Percentiles rank a stretch among this genome's conserved stretches.
Evolutionary conservation across 2,113 vertebrate species (phyloP).

Genomic region (Platichthys flesus): DNA sequence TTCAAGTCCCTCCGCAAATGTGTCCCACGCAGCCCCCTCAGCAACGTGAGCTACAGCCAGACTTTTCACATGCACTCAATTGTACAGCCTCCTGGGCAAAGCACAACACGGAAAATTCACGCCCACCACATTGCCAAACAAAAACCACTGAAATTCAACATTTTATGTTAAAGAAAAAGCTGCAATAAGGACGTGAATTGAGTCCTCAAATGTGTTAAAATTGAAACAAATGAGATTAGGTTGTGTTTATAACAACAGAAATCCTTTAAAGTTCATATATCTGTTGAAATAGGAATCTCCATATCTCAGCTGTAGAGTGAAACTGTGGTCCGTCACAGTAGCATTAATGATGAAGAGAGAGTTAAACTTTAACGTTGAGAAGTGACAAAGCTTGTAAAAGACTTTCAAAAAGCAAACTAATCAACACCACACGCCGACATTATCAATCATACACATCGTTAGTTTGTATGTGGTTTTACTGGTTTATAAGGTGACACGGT

Average conservation of each 20-base stretch:
- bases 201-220: too few species aligned
- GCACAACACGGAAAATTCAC: conserved; percentile 35
- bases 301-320: neutral
- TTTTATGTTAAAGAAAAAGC: neutral
- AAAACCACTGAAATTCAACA: neutral
- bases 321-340: conserved; percentile 3
- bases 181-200: neutral
- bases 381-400: neutral
- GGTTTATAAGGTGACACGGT: neutral
- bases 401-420: neutral
- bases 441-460: neutral
- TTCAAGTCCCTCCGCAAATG: conserved; percentile 1
- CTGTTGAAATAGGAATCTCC: neutral
- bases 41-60: neutral
- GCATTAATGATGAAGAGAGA: conserved; percentile 14
- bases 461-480: neutral
- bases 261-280: neutral
- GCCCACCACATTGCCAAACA: neutral
- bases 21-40: neutral
- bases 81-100: neutral
- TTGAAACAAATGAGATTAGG: neutral
- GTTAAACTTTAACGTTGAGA: conserved; percentile 48
- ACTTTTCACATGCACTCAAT: neutral
- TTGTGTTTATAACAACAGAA: neutral
- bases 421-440: neutral